phyloP scores from a whole-genome alignment of 37 sponge, comb jelly and placozoan species.

The Amphimedon queenslandica region DNA sequence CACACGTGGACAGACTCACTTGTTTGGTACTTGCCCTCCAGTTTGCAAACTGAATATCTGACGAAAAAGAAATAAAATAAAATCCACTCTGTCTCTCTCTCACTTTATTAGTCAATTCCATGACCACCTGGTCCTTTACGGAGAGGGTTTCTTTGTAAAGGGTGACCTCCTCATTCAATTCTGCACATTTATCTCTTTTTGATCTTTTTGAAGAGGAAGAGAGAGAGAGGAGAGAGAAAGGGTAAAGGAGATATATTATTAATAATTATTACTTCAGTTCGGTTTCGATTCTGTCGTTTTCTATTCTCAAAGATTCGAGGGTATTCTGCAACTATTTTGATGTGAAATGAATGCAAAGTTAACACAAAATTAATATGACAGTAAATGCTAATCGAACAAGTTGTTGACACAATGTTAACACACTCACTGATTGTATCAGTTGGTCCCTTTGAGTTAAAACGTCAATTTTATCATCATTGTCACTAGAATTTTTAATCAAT shows the following conservation, averaged over 20 bases:
- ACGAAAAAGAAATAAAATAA: neutral
- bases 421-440: conserved; percentile 20
- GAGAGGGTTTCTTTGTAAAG: conserved; percentile 61
- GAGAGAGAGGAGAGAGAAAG: neutral
- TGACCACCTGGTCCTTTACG: conserved; percentile 74
- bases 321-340: neutral
- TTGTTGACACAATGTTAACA: neutral
- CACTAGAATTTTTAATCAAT: neutral
- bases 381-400: no score
- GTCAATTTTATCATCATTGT: conserved; percentile 21
- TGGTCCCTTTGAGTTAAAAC: conserved; percentile 41
- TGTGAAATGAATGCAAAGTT: neutral
- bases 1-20: neutral
- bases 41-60: neutral
- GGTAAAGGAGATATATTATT: neutral
- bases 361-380: neutral
- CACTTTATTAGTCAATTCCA: conserved; percentile 61
- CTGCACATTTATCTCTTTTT: neutral
- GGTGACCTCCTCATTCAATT: conserved; percentile 39
- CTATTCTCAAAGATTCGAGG: neutral
- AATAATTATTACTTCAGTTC: conserved; percentile 23
- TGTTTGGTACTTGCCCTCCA: neutral
- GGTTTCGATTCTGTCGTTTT: conserved; percentile 9
- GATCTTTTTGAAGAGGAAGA: conserved; percentile 1
- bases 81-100: neutral